Evolutionary conservation across 2,113 vertebrate species (phyloP).

Genomic region (Ailuropoda melanoleuca): DNA sequence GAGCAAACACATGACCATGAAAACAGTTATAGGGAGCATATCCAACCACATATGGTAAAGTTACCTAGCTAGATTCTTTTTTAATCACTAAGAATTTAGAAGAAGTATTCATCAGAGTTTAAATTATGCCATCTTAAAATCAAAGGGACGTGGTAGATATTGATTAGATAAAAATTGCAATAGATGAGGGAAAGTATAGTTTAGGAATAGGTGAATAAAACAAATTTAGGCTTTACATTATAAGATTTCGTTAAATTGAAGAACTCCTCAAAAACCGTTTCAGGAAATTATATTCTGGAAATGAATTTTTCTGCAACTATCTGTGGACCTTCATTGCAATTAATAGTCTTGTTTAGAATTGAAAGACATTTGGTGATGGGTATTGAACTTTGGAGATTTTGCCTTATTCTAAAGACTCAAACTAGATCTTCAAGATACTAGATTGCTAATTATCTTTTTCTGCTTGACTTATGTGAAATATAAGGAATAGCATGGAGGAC

Average conservation of each 20-base stretch:
- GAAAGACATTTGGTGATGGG: neutral
- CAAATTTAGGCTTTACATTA: neutral
- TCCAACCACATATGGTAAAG: neutral
- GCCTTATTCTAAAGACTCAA: neutral
- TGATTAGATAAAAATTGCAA: neutral
- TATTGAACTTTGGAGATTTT: neutral
- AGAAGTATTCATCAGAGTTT: neutral
- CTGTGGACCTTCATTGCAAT: neutral
- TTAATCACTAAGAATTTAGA: neutral
- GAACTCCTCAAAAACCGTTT: neutral
- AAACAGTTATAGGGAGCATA: neutral
- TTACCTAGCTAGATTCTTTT: neutral
- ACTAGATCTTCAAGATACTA: neutral
- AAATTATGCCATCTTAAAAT: neutral
- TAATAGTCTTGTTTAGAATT: neutral
- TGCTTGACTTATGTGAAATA: too few species aligned
- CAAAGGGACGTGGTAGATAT: neutral
- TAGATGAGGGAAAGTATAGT: neutral
- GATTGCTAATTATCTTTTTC: neutral
- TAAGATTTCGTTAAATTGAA: neutral
- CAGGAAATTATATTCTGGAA: neutral
- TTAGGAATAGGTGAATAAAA: neutral
- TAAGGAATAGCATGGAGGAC: too few species aligned
- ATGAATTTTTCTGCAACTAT: neutral
- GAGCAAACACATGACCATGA: neutral